A percentile compares a stretch with the other conserved stretches of the same genome.
phyloP scores from a whole-genome alignment of 1,140 invertebrate species.

The Pogonomyrmex californicus region DNA sequence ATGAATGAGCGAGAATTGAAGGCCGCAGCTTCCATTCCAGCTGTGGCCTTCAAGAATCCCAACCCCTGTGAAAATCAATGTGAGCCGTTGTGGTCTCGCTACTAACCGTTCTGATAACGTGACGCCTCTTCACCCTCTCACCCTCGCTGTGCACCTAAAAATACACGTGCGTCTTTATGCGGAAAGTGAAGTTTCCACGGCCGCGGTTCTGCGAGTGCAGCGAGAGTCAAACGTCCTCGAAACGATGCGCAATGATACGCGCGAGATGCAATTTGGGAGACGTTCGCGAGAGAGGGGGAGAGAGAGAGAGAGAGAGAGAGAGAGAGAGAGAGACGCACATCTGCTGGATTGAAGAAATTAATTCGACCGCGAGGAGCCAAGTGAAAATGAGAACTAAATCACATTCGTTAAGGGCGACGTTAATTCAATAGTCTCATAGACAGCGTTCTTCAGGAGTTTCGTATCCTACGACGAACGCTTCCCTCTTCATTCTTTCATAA shows the following conservation, averaged over 20 bases:
- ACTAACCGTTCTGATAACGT: conserved; percentile 79
- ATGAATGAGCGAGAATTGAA: conserved; percentile 71
- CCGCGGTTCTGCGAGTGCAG: neutral
- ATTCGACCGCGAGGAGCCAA: neutral
- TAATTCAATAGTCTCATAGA: neutral
- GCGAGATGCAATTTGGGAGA: neutral
- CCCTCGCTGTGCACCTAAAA: conserved; percentile 24
- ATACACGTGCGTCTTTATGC: conserved; percentile 29
- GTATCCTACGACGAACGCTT: neutral
- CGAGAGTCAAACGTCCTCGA: neutral
- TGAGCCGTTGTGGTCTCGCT: conserved; percentile 73
- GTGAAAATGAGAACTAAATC: neutral
- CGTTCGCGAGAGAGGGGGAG: no score
- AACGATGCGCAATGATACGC: neutral
- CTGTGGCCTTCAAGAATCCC: conserved; percentile 73
- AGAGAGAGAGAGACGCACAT: no score
- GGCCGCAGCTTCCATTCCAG: conserved; percentile 69
- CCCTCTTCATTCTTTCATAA: no score
- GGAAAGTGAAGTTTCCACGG: neutral
- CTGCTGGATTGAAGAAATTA: no score
- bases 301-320: no score
- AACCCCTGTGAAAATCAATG: conserved; percentile 79
- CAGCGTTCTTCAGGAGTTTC: neutral
- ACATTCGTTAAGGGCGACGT: neutral
- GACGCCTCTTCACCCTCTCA: conserved; percentile 5